Evolutionary conservation across 2,888 invertebrate genomes (phyloP).

Genomic region (Hermaeophaga mercurialis): DNA sequence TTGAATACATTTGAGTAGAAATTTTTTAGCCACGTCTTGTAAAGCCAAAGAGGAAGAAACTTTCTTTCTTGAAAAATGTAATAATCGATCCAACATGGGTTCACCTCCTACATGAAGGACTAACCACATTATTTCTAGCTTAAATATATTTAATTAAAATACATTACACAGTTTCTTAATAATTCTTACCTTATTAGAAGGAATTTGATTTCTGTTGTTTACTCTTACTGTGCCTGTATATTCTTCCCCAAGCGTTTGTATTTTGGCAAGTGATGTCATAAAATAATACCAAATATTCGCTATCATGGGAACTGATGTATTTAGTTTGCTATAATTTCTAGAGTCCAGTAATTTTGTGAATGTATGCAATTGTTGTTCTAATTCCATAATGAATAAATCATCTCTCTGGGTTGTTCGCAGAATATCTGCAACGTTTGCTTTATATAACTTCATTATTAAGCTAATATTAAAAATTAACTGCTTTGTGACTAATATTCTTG

Average conservation of each 20-base stretch:
- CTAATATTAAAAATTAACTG: too few relatives aligned
- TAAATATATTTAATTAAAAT: conserved; percentile 28
- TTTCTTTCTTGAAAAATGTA: conserved; percentile 62
- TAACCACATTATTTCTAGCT: conserved; percentile 66
- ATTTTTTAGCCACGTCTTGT: conserved; percentile 64
- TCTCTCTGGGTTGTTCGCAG: conserved; percentile 54
- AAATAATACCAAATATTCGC: conserved; percentile 78
- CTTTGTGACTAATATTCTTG: too few relatives aligned
- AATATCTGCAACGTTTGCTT: conserved; percentile 54
- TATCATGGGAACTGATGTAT: conserved; percentile 45
- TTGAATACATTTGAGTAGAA: conserved; percentile 62
- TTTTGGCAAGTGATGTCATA: conserved; percentile 79
- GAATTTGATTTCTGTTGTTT: conserved; percentile 70
- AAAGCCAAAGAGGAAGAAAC: conserved; percentile 62
- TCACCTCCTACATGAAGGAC: conserved; percentile 71
- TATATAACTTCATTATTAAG: conserved; percentile 46
- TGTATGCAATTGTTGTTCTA: conserved; percentile 49
- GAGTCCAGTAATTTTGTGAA: conserved; percentile 47
- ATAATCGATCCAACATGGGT: conserved; percentile 62
- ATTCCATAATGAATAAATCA: conserved; percentile 48
- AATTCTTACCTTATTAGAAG: conserved; percentile 66
- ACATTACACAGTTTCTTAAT: too few relatives aligned
- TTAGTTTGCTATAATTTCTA: conserved; percentile 46
- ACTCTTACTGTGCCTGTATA: conserved; percentile 94
- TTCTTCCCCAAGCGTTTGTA: conserved; percentile 96